Conservation (phyloP, 2,888 invertebrate genomes). For the Synanthedon andrenaeformis region DNA sequence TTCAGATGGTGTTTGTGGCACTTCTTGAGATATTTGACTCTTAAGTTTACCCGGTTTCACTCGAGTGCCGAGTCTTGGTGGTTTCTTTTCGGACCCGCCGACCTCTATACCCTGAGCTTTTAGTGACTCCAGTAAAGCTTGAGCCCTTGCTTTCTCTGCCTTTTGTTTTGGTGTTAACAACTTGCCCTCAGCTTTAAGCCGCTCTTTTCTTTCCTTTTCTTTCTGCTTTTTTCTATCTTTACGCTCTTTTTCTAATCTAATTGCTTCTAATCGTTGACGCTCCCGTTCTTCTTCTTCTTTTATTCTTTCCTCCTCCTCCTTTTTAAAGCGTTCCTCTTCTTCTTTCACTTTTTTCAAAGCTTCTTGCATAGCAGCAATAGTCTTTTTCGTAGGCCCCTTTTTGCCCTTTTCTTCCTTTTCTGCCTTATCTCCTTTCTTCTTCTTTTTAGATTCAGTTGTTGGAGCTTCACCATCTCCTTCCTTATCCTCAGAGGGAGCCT, state of each 20-base stretch:
- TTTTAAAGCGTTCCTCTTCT: constrained; percentile 82
- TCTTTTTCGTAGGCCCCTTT: constrained; percentile 84
- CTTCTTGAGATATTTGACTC: constrained; percentile 71
- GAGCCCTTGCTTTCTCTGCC: constrained; percentile 88
- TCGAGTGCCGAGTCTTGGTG: constrained; percentile 78
- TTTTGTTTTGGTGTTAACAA: constrained; percentile 93
- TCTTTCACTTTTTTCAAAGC: constrained; percentile 88
- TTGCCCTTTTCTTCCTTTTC: constrained; percentile 72
- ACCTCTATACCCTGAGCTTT: constrained; percentile 90
- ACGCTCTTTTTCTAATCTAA: constrained; percentile 85
- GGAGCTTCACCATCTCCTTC: constrained; percentile 42
- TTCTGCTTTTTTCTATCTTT: constrained; percentile 91
- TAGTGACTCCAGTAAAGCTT: constrained; percentile 87
- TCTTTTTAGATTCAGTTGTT: constrained; percentile 38
- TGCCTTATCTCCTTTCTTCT: constrained; percentile 61
- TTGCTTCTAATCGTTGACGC: constrained; percentile 77
- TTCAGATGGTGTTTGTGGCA: constrained; percentile 57
- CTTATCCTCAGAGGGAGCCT: constrained; percentile 33
- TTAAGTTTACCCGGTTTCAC: constrained; percentile 79
- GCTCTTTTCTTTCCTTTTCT: constrained; percentile 92
- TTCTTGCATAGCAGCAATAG: constrained; percentile 93
- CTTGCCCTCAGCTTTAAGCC: constrained; percentile 96
- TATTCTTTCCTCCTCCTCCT: constrained; percentile 85
- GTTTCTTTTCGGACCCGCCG: constrained; percentile 76
- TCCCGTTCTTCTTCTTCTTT: constrained; percentile 81